Base-by-base conservation (phyloP, 1,140 invertebrate species). In the Copidosoma floridanum region DNA sequence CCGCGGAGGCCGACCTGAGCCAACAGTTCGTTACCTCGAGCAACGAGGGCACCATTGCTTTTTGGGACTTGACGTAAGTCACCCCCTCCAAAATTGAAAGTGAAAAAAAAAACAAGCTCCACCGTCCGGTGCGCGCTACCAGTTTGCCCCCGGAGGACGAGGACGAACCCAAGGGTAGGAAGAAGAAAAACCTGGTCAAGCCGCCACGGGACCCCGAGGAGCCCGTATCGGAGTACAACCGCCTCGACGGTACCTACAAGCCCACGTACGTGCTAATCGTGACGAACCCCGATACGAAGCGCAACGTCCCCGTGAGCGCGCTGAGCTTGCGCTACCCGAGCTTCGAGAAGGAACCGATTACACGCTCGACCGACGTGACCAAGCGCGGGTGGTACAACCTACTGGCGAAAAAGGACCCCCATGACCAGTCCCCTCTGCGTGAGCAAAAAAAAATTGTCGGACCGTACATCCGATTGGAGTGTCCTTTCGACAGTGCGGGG, bases 1-100 rank as follows among this genome's bases (percentile, higher is more conserved):
- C 29, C 12, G 37, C 56, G 21, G 68, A 69, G 18, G 79, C 79
- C 68, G 79, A 80, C 68, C 78, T 81, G 48, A 84, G 81, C 8
- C 70, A 83, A 38, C 86, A 88, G 71, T 87, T 90, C 68, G 69
- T 87, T 2, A 85, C 87, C 4, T 81, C 82, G 44, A 84, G 85
- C 51, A 75, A 85, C 61, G 88, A 90, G 68, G 88, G 88, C 5
- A 82, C 74, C 10, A 80, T 91, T 29, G 81, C 85, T 57, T 85
- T 89, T 68, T 91, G 89, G 89, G 85, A 89, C 77, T 74, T 90
- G 37, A 82, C 84, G 57, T 72, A 65, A 12, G 44, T 59, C 12
- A 32, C 6, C 12, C 12, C 29, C n/a, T n/a, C n/a, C n/a, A n/a
- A n/a, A n/a, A n/a, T n/a, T n/a, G n/a, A n/a, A n/a, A n/a, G n/a